Evolutionary conservation across 2,113 vertebrate species (phyloP).

Genomic region (Pelusios castaneus): DNA sequence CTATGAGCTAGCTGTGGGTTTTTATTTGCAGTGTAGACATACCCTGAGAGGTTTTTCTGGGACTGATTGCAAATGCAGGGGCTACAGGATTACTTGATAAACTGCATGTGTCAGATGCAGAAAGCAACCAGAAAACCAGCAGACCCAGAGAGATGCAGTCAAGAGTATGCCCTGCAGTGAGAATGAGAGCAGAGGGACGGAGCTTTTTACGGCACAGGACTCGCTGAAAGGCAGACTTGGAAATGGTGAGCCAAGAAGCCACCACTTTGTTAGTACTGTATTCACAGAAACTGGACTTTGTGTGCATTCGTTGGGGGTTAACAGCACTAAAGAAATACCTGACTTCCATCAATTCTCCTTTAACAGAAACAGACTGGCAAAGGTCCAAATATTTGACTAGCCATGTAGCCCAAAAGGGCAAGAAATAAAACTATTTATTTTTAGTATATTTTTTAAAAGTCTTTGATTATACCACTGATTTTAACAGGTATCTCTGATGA

Average conservation of each 20-base stretch:
- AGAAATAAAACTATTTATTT: not conserved
- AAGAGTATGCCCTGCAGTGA: not conserved
- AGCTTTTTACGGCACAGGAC: not conserved
- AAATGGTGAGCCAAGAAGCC: not conserved
- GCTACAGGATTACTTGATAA: fast-evolving
- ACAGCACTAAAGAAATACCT: not conserved
- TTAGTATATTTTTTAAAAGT: not conserved
- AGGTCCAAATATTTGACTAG: not conserved
- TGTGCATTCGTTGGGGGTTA: not conserved
- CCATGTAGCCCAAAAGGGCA: not conserved
- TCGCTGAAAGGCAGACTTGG: not conserved
- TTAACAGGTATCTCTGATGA: conserved; percentile 92
- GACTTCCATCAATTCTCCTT: not conserved
- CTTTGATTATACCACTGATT: not conserved
- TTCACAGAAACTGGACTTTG: not conserved
- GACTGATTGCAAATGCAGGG: not conserved
- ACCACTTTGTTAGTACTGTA: not conserved
- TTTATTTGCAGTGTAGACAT: not conserved
- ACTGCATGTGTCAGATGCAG: not conserved
- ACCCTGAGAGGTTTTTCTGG: not conserved
- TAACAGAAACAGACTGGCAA: not conserved
- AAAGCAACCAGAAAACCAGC: not conserved
- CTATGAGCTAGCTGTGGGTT: not conserved
- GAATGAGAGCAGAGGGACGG: not conserved
- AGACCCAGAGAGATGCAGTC: fast-evolving